phyloP scores from a whole-genome alignment of 2,888 invertebrate species.

The Myathropa florea region DNA sequence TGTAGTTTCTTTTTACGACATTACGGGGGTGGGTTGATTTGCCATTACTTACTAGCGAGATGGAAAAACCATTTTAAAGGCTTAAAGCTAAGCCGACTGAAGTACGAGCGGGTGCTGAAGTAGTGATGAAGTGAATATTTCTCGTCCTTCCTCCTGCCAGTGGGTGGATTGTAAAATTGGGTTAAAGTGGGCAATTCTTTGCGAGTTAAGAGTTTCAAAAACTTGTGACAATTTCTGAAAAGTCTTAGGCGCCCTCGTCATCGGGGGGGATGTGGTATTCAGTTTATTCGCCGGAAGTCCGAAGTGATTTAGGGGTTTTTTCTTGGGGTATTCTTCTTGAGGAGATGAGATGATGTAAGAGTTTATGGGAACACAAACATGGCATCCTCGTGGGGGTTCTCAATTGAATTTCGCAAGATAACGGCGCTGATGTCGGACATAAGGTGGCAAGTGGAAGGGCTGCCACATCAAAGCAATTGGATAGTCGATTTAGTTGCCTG shows the following conservation, averaged over 20 bases:
- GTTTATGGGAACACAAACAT: background rate
- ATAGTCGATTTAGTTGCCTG: no score
- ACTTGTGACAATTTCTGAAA: background rate
- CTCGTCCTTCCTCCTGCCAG: background rate
- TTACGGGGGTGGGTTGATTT: slow-evolving; percentile 39
- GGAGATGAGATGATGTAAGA: background rate
- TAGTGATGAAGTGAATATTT: slow-evolving; percentile 8
- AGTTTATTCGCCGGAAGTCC: background rate
- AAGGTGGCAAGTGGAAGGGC: background rate
- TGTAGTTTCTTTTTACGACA: slow-evolving; percentile 50
- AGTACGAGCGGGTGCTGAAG: slow-evolving; percentile 17
- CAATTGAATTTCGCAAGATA: background rate
- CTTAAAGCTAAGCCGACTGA: slow-evolving; percentile 58
- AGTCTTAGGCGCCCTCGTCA: background rate
- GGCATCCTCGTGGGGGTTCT: background rate
- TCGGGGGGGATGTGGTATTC: background rate
- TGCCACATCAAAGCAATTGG: background rate
- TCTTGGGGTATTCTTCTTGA: background rate
- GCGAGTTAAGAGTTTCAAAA: background rate
- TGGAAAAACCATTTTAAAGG: slow-evolving; percentile 59
- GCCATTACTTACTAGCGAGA: slow-evolving; percentile 33
- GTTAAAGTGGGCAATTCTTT: slow-evolving; percentile 6
- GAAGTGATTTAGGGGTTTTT: background rate
- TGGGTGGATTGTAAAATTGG: slow-evolving; percentile 10
- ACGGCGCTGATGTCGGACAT: background rate